Evolutionary conservation across 2,797 vertebrate genomes (phyloP).

Genomic region (Enteromius afrohamiltoni): DNA sequence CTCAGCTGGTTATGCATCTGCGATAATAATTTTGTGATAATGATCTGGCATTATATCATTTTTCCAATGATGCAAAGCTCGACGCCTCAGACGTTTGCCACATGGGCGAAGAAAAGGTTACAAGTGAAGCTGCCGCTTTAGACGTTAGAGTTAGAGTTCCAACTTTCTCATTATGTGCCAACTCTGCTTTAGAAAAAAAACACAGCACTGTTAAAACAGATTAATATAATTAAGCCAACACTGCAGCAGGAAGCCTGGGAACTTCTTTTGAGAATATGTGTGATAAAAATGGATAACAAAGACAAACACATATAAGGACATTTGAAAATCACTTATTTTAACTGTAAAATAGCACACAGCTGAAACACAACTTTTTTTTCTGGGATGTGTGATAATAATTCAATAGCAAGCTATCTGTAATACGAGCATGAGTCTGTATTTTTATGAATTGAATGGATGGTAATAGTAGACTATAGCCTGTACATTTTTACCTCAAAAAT

Average conservation of each 20-base stretch:
- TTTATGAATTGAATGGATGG: not conserved
- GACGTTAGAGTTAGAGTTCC: too few species aligned
- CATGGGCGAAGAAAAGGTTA: not conserved
- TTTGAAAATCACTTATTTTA: not conserved
- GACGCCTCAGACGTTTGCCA: not conserved
- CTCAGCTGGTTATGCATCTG: slow-evolving; percentile 5
- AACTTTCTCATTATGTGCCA: not conserved
- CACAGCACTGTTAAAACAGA: slow-evolving; percentile 15
- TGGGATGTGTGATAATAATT: not conserved
- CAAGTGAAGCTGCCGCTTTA: not conserved
- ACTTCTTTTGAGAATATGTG: slow-evolving; percentile 1
- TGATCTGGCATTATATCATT: not conserved
- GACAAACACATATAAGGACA: not conserved
- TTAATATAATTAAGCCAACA: slow-evolving; percentile 5
- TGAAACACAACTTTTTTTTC: not conserved
- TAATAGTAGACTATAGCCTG: not conserved
- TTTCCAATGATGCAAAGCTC: slow-evolving; percentile 24
- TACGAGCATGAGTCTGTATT: not conserved
- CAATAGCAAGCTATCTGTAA: not conserved
- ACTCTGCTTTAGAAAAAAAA: slow-evolving; percentile 6
- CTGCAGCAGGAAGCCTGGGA: not conserved
- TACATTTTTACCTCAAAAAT: not conserved
- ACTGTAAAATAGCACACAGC: not conserved
- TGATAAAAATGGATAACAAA: not conserved
- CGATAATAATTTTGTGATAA: slow-evolving; percentile 4